Evolutionary conservation across 2,797 vertebrate genomes (phyloP), one percentile per base, ranked within the genome.

Genomic region (Chelmon rostratus): DNA sequence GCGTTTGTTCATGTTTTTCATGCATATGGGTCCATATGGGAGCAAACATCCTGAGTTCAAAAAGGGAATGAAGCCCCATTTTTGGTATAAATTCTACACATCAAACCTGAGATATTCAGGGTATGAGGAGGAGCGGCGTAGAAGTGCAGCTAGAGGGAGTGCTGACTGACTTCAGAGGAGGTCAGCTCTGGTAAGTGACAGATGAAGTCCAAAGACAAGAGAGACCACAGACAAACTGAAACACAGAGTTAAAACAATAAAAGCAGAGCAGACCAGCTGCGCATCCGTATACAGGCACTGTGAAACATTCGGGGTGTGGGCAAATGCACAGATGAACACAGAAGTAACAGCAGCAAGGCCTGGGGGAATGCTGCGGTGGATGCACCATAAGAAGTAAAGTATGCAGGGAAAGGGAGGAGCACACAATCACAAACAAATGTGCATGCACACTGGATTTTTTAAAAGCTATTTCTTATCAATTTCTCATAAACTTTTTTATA

Each of bases 231-330:
- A 40, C 40, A 42, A 42, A 42, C 40, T 42, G 40, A 9, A 42
- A 40, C 16, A 56, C 73, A 73, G 46, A 80, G 58, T 83, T 53
- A 81, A 71, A 91, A 88, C 84, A 75, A 83, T 87, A 84, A 68
- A 79, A 87, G 73, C 61, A 54, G 70, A 52, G 61, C 56, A 64
- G 73, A 56, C 62, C 49, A 70, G 70, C 56, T 80, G 68, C 78
- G 68, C 50, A 57, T 87, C 73, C 50, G n/a, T n/a, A 73, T 79
- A 79, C 74, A 78, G 42, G 67, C 37, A 10, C 37, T 73, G 64
- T 90, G 76, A 90, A 93, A 89, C 86, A 92, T 89, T 89, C 71
- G 88, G 53, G 46, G 61, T 67, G 76, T 68, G 81, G 61, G 59
- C 54, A 63, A 83, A 53, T 58, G 73, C 66, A 82, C 54, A n/a